A percentile compares a stretch with the other conserved stretches of the same genome.
Evolutionary conservation across 2,113 vertebrate genomes (phyloP).

Genomic region (Rutilus rutilus): DNA sequence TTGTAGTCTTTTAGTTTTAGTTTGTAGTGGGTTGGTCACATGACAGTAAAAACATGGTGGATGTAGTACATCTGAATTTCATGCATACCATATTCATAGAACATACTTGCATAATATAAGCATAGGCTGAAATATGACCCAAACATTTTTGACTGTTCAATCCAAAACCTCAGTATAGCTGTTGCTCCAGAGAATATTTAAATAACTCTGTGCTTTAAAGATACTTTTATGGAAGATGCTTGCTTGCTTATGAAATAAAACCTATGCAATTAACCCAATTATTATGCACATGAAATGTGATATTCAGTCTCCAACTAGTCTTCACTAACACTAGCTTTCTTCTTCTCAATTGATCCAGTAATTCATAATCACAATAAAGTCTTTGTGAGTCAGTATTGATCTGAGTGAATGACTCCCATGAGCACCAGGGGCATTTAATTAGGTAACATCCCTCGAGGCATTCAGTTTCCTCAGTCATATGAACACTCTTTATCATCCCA

Average conservation of each 20-base stretch:
- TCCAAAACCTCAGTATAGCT: too few relatives aligned
- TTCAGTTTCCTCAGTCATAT: background rate
- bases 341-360: background rate
- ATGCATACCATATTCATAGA: too few relatives aligned
- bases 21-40: background rate
- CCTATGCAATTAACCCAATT: background rate
- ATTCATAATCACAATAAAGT: constrained; percentile 11
- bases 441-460: background rate
- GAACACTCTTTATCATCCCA: background rate
- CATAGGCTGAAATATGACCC: too few relatives aligned
- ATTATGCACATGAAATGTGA: background rate
- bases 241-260: background rate
- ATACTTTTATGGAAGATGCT: background rate
- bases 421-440: constrained; percentile 17
- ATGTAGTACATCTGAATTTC: too few relatives aligned
- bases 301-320: background rate
- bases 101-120: too few relatives aligned
- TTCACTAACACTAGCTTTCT: background rate
- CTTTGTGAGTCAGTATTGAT: constrained; percentile 9
- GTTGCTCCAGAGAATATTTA: too few relatives aligned
- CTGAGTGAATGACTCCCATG: constrained; percentile 19
- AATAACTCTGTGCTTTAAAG: too few relatives aligned
- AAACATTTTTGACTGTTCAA: too few relatives aligned
- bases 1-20: background rate
- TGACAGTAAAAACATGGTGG: too few relatives aligned